Conservation (phyloP, 2,113 vertebrate genomes). For the Anarhynchus alexandrinus region DNA sequence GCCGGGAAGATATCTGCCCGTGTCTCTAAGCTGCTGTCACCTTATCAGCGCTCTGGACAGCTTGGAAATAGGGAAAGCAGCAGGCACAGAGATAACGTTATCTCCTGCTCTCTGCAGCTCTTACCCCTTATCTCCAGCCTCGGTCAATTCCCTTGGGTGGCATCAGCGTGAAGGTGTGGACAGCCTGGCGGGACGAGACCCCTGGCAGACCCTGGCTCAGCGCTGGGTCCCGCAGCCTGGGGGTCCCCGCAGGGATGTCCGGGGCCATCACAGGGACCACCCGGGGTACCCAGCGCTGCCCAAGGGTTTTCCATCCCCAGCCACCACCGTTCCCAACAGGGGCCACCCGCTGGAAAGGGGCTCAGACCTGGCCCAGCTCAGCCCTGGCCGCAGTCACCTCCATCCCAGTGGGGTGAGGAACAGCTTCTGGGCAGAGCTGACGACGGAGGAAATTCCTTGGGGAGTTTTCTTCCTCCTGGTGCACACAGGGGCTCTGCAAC, state of each 20-base stretch:
- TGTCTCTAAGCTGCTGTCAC: background rate
- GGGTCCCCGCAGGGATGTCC: accelerated
- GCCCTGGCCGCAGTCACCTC: background rate
- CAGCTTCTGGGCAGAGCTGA: background rate
- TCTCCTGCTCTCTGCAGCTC: background rate
- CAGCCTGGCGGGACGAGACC: background rate
- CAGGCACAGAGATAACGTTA: accelerated
- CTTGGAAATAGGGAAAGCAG: background rate
- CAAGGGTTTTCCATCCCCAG: background rate
- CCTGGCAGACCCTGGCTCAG: background rate
- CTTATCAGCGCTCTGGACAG: background rate
- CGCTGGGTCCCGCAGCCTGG: background rate
- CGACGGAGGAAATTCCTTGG: constrained; percentile 1
- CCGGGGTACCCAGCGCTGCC: background rate
- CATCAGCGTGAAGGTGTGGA: background rate
- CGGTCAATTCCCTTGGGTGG: background rate
- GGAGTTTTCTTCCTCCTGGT: constrained; percentile 52
- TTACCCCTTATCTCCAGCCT: background rate
- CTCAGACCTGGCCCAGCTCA: background rate
- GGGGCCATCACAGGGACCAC: background rate
- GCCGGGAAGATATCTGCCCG: accelerated
- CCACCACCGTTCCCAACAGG: background rate
- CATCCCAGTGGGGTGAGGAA: accelerated
- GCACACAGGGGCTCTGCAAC: background rate
- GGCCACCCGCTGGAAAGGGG: accelerated